phyloP scores from a whole-genome alignment of 2,797 vertebrate species.

The Hybognathus amarus region DNA sequence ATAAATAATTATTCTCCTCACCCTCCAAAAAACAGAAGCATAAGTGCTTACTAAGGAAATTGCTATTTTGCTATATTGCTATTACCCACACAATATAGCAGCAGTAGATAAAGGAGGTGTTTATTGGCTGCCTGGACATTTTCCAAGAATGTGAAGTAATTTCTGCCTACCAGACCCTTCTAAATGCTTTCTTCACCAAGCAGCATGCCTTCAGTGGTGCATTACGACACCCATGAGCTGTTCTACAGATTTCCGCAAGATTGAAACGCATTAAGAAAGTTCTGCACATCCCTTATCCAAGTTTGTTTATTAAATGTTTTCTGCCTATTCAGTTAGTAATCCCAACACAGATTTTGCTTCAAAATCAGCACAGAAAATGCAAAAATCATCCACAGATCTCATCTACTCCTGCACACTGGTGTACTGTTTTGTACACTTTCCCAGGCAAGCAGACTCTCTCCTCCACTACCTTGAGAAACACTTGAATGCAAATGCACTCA shows the following conservation, averaged over 20 bases:
- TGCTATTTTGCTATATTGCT: not conserved
- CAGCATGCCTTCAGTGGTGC: conserved; percentile 13
- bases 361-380: not conserved
- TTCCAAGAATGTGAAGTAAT: conserved; percentile 49
- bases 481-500: conserved; percentile 4
- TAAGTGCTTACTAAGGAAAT: conserved; percentile 16
- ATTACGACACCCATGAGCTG: conserved; percentile 2
- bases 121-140: conserved; percentile 45
- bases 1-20: not conserved
- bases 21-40: not conserved
- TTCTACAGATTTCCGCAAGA: not conserved
- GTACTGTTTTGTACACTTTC: conserved; percentile 35
- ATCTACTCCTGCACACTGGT: not conserved
- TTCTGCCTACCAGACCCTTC: conserved; percentile 45
- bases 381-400: not conserved
- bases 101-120: conserved; percentile 46
- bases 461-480: conserved; percentile 35
- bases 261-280: not conserved
- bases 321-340: not conserved
- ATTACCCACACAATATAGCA: conserved; percentile 19
- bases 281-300: not conserved
- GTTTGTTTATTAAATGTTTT: not conserved
- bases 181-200: conserved; percentile 17
- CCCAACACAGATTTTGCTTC: not conserved
- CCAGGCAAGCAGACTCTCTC: conserved; percentile 26